Evolutionary conservation across 2,797 vertebrate species (phyloP).

Genomic region (Sorex maritimensis): DNA sequence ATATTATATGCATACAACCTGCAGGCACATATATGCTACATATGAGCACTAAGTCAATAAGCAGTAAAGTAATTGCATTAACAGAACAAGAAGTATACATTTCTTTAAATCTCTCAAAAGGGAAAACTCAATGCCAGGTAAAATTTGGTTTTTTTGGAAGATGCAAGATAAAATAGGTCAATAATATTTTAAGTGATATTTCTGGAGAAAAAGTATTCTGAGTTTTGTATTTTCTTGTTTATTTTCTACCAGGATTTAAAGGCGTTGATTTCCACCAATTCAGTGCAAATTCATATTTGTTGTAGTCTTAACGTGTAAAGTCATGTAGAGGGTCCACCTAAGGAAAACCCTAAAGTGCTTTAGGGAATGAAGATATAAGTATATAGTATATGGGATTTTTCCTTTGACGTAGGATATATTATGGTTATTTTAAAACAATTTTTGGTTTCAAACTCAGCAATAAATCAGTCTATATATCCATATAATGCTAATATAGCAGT

Average conservation of each 20-base stretch:
- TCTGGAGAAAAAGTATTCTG: background rate
- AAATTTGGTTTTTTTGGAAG: background rate
- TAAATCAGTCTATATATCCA: background rate
- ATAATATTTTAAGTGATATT: conserved; percentile 14
- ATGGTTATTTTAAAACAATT: background rate
- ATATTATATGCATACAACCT: background rate
- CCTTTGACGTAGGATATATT: background rate
- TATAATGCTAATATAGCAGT: background rate
- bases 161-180: background rate
- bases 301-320: background rate
- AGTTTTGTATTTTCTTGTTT: background rate
- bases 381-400: background rate
- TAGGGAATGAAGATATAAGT: background rate
- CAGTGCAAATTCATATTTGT: background rate
- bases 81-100: background rate
- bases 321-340: background rate
- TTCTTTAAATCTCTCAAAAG: too few relatives aligned
- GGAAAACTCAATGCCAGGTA: background rate
- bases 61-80: conserved; percentile 31
- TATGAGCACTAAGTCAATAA: background rate
- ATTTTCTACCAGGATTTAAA: background rate
- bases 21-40: background rate
- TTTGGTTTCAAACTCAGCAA: background rate
- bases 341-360: background rate
- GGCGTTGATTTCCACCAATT: background rate